These are phyloP conservation scores for Varroa destructor DNA, from an alignment of 1,140 invertebrate genomes.

Conservation along the genomic window DNA sequence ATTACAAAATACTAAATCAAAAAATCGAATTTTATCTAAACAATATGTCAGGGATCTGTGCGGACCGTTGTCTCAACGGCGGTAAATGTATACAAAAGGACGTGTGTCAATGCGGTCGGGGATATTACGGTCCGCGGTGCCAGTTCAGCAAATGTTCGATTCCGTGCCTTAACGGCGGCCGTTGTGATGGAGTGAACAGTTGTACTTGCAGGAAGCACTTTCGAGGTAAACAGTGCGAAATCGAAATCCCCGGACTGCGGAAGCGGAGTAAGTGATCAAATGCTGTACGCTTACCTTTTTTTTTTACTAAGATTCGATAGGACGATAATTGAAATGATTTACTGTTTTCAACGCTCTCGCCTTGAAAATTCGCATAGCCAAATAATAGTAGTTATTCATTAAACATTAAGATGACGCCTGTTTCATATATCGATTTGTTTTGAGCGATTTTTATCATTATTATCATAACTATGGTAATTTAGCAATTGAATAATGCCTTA, in stretches of 20 bases:
- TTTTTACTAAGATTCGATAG: background rate
- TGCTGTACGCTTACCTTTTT: background rate
- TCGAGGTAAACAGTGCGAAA: slow-evolving; percentile 35
- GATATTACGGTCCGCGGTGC: slow-evolving; percentile 71
- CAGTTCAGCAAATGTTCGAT: slow-evolving; percentile 60
- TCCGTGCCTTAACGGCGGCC: slow-evolving; percentile 36
- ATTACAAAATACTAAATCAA: no score
- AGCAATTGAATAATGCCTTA: no score
- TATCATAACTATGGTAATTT: no score
- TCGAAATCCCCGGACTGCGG: background rate
- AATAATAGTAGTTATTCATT: no score
- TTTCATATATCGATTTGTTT: no score
- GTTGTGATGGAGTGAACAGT: slow-evolving; percentile 35
- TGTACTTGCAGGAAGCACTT: slow-evolving; percentile 35
- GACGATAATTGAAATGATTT: no score
- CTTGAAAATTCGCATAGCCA: no score
- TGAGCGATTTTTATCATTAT: no score
- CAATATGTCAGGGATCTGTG: slow-evolving; percentile 59
- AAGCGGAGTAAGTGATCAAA: background rate
- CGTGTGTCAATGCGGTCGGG: slow-evolving; percentile 71
- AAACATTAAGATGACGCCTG: no score
- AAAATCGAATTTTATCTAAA: no score
- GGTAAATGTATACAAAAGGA: slow-evolving; percentile 83
- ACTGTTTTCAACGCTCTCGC: no score
- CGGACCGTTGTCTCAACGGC: slow-evolving; percentile 77